Base-by-base conservation (phyloP, 1,140 invertebrate species). In the Hydropsyche tenuis region DNA sequence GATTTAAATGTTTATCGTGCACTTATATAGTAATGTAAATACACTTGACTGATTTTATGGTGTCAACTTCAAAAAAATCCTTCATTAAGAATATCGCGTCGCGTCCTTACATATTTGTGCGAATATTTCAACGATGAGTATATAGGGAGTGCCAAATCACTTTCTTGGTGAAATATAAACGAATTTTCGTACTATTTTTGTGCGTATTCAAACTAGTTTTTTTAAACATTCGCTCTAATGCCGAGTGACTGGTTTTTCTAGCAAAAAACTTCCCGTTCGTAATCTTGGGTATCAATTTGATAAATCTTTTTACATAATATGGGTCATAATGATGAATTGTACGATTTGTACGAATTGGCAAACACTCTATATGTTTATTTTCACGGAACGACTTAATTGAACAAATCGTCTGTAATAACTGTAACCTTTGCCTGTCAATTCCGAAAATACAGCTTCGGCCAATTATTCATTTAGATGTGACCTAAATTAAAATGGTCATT, bases 401-500 rank as follows among this genome's bases (percentile, higher is more conserved):
- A 60, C 23, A 60, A 25, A 60, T 60, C 23, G 7, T 22, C 22
- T 25, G 14, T 25, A 60, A 60, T 25, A 60, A 56, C 16, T 16
- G 20, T 23, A 56, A 27, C 56, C 56, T 60, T 60, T 25, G 23
- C 4, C 22, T 60, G 56, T 60, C 56, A 60, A 60, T 60, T 60
- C 56, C 23, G 23, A 60, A 60, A 60, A 60, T 20, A 60, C 23
- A 18, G 56, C 22, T 25, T 1, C 9, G 7, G 22, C 23, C 22
- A 60, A 60, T 60, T 23, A 25, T 60, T 60, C 56, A 60, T 60
- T 60, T 25, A 18, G 56, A 60, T 27, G 7, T 53, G 56, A 27
- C 56, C 56, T 60, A 60, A 60, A 60, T 60, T 60, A 60, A 25
- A 60, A 60, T 7, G 7, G 14, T 27, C 4, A 60, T 60, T 60